Evolutionary conservation across 2,113 vertebrate genomes (phyloP).

Genomic region (Melierax canorus): DNA sequence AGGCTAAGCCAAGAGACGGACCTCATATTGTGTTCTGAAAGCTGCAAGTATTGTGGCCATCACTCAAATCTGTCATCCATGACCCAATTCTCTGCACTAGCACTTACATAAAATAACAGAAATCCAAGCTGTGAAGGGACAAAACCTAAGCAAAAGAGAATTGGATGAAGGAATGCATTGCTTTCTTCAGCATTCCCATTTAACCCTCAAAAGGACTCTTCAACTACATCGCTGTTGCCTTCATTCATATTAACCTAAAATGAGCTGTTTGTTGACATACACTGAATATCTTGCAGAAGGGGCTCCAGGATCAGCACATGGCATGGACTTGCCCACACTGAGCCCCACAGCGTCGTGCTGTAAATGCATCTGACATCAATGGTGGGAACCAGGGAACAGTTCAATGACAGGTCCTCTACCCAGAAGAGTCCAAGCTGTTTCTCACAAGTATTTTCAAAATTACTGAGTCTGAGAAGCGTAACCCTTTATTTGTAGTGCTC

Average conservation of each 20-base stretch:
- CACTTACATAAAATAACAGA: not conserved
- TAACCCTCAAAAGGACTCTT: not conserved
- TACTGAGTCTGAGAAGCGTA: not conserved
- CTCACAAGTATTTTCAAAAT: not conserved
- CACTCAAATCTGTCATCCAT: not conserved
- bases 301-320: not conserved
- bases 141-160: not conserved
- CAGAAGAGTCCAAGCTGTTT: not conserved
- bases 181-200: not conserved
- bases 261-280: not conserved
- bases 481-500: not conserved
- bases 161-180: not conserved
- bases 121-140: not conserved
- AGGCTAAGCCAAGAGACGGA: not conserved
- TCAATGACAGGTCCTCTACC: not conserved
- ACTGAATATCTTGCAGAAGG: not conserved
- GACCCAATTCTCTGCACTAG: not conserved
- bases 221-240: not conserved
- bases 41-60: not conserved
- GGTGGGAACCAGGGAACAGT: not conserved
- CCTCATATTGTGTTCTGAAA: not conserved
- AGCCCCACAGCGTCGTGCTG: fast-evolving
- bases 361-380: not conserved
- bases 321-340: not conserved
- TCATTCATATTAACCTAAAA: not conserved